These are phyloP conservation scores for Nematopogon swammerdamellus DNA, from an alignment of 2,888 invertebrate genomes.

Conservation along the genomic window DNA sequence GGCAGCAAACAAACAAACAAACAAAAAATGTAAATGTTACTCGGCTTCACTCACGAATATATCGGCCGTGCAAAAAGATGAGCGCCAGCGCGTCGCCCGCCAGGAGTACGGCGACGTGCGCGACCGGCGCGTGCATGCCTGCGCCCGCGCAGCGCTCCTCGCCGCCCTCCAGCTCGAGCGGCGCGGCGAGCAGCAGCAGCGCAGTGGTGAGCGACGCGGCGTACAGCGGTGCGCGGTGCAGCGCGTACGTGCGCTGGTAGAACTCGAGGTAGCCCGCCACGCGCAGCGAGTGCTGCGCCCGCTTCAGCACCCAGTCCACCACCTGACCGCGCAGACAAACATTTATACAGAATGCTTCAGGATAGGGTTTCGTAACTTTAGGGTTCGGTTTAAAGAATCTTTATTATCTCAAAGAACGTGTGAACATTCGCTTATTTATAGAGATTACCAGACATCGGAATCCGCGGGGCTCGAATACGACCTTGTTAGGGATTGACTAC, in stretches of 20 bases:
- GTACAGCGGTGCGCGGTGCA: constrained; percentile 59
- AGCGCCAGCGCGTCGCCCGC: constrained; percentile 49
- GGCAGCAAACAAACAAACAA: too few species aligned
- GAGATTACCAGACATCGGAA: too few species aligned
- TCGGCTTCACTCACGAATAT: constrained; percentile 54
- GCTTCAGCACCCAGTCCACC: constrained; percentile 55
- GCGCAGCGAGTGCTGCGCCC: constrained; percentile 57
- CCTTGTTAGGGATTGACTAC: too few species aligned
- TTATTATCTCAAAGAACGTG: too few species aligned
- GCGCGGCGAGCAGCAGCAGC: constrained; percentile 48
- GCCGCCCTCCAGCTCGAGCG: constrained; percentile 49
- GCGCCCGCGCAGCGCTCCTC: constrained; percentile 44
- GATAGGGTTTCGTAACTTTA: too few species aligned
- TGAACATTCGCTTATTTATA: too few species aligned
- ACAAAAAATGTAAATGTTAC: too few species aligned
- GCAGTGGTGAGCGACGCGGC: constrained; percentile 63
- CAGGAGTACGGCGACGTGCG: constrained; percentile 55
- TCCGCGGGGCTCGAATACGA: too few species aligned
- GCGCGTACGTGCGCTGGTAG: constrained; percentile 57
- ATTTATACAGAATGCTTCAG: too few species aligned
- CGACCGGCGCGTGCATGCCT: constrained; percentile 48
- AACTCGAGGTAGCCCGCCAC: constrained; percentile 67
- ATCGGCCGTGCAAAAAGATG: constrained; percentile 41
- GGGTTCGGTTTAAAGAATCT: too few species aligned
- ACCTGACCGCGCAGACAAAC: constrained; percentile 38